Evolutionary conservation across 2,888 invertebrate genomes (phyloP).

Genomic region (Drosophila acutilabella): DNA sequence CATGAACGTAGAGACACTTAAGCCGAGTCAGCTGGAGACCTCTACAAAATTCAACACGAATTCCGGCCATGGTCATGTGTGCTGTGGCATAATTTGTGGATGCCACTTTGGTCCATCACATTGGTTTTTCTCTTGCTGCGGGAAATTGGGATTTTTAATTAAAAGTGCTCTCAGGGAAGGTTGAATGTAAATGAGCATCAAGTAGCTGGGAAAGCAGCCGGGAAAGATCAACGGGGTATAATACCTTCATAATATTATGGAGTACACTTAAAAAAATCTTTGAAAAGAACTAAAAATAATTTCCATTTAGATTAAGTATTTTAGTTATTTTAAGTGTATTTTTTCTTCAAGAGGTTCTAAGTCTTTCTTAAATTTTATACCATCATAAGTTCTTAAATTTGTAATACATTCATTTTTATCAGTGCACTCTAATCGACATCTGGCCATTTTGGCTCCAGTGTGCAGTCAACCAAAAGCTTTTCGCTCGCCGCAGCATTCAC

Average conservation of each 20-base stretch:
- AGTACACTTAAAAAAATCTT: background rate
- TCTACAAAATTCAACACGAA: constrained; percentile 12
- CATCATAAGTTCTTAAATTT: too few relatives aligned
- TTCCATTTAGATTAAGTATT: too few relatives aligned
- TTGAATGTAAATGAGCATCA: constrained; percentile 40
- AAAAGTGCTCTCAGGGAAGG: constrained; percentile 35
- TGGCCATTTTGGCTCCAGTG: constrained; percentile 34
- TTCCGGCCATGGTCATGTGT: constrained; percentile 19
- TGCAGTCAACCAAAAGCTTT: constrained; percentile 69
- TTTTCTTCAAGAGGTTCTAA: too few relatives aligned
- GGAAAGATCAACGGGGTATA: constrained; percentile 41
- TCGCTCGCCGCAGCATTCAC: constrained; percentile 34
- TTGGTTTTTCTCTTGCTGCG: background rate
- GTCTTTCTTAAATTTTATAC: too few relatives aligned
- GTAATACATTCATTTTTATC: too few relatives aligned
- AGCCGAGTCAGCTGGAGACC: background rate
- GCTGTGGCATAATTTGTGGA: constrained; percentile 41
- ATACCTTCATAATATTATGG: constrained; percentile 15
- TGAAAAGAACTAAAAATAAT: too few relatives aligned
- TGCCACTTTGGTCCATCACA: constrained; percentile 10
- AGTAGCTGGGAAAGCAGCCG: constrained; percentile 24
- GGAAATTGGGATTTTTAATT: constrained; percentile 48
- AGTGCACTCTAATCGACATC: constrained; percentile 30
- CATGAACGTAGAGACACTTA: background rate
- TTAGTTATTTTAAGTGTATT: too few relatives aligned